Evolutionary conservation across 1,140 invertebrate genomes (phyloP).

Genomic region (Hydropsyche tenuis): DNA sequence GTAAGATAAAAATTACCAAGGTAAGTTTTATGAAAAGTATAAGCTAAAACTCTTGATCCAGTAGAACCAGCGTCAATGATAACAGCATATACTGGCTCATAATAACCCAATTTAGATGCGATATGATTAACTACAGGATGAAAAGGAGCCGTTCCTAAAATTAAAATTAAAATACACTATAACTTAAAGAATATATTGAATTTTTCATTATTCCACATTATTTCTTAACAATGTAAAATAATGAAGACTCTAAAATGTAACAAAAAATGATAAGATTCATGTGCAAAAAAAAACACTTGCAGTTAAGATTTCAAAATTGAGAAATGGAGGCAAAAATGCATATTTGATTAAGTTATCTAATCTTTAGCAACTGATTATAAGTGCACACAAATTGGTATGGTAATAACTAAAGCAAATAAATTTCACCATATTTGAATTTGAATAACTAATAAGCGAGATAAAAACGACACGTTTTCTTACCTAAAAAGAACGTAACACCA

Average conservation of each 20-base stretch:
- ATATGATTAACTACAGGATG: conserved; percentile 65
- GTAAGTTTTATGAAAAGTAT: conserved; percentile 81
- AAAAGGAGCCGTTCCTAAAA: conserved; percentile 53
- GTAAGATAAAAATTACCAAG: conserved; percentile 61
- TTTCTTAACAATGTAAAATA: too few relatives aligned
- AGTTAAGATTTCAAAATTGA: too few relatives aligned
- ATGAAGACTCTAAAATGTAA: neutral
- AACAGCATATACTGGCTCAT: conserved; percentile 84
- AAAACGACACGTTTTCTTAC: conserved; percentile 27
- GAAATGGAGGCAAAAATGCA: too few relatives aligned
- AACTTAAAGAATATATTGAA: neutral
- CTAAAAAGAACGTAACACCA: conserved; percentile 34
- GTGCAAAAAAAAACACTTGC: too few relatives aligned
- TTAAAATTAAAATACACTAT: too few relatives aligned
- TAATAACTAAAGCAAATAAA: too few relatives aligned
- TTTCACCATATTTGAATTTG: conserved; percentile 9
- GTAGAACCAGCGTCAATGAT: conserved; percentile 97
- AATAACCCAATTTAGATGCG: conserved; percentile 71
- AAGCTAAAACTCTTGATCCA: conserved; percentile 89
- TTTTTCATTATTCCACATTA: too few relatives aligned
- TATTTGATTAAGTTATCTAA: too few relatives aligned
- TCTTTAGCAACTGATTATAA: too few relatives aligned
- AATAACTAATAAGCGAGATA: neutral
- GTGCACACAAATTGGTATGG: too few relatives aligned
- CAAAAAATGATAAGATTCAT: neutral